Evolutionary conservation across 1,140 invertebrate species (phyloP).

Genomic region (Aporrectodea caliginosa): DNA sequence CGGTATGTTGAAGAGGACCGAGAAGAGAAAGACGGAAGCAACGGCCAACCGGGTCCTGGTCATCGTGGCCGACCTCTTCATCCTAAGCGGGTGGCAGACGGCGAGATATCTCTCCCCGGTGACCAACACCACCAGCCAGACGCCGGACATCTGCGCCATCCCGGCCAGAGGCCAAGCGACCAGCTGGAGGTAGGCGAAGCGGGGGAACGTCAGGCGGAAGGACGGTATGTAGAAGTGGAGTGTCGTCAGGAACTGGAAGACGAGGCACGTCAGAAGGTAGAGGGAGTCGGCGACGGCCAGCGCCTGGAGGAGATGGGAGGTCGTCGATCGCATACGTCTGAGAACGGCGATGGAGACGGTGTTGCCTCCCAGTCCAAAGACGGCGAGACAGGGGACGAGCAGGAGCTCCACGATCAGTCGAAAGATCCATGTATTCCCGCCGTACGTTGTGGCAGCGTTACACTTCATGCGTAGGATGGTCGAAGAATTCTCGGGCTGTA

Average conservation of each 20-base stretch:
- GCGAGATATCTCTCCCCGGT: slow-evolving; percentile 74
- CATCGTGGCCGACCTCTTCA: slow-evolving; percentile 68
- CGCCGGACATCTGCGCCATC: slow-evolving; percentile 46
- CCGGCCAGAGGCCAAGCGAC: neutral
- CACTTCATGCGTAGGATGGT: too few relatives aligned
- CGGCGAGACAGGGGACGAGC: slow-evolving; percentile 65
- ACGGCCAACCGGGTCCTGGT: slow-evolving; percentile 58
- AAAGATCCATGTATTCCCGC: too few relatives aligned
- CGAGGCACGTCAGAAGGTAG: slow-evolving; percentile 15
- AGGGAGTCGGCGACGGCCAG: slow-evolving; percentile 13
- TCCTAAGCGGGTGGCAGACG: slow-evolving; percentile 70
- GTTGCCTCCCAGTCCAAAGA: slow-evolving; percentile 60
- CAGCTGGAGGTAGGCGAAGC: neutral
- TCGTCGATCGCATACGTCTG: neutral
- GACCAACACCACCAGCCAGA: slow-evolving; percentile 73
- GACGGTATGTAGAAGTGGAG: neutral
- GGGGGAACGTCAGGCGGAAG: neutral
- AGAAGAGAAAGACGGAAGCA: slow-evolving; percentile 61
- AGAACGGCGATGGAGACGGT: neutral
- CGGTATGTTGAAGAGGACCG: slow-evolving; percentile 61
- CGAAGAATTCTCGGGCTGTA: too few relatives aligned
- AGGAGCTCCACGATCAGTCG: neutral
- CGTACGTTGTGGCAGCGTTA: too few relatives aligned
- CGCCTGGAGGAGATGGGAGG: neutral
- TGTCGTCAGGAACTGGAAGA: neutral